phyloP scores from a whole-genome alignment of 2,797 vertebrate genomes.

The Myoxocephalus aenaeus region DNA sequence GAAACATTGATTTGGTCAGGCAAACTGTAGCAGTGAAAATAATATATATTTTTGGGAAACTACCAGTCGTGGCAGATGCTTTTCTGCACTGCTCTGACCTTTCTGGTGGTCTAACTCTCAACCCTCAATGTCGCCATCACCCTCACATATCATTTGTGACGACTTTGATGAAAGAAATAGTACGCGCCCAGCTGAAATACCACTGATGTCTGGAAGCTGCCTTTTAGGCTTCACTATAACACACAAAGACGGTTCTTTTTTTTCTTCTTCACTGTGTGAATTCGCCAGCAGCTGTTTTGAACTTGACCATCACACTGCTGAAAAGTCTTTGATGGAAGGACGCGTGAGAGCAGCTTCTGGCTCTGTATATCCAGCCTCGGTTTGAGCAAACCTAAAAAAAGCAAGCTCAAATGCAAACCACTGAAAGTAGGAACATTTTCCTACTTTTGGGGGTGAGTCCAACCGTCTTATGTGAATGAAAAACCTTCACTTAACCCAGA shows the following conservation, averaged over 20 bases:
- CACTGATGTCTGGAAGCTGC: slow-evolving; percentile 21
- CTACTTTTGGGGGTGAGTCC: slow-evolving; percentile 2
- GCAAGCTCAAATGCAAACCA: slow-evolving; percentile 20
- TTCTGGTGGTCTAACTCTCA: slow-evolving; percentile 2
- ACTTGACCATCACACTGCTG: slow-evolving; percentile 18
- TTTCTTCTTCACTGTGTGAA: slow-evolving; percentile 9
- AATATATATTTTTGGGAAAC: not conserved
- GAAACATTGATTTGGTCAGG: slow-evolving; percentile 10
- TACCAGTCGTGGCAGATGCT: not conserved
- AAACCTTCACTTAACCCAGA: slow-evolving; percentile 4
- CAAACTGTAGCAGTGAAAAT: not conserved
- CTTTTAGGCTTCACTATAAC: slow-evolving; percentile 6
- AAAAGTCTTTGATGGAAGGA: slow-evolving; percentile 41
- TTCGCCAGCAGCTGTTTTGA: slow-evolving; percentile 30
- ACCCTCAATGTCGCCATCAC: slow-evolving; percentile 20
- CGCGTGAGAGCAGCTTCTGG: slow-evolving; percentile 9
- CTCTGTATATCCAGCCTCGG: slow-evolving; percentile 26
- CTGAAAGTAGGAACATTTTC: slow-evolving; percentile 7
- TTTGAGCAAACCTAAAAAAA: slow-evolving; percentile 21
- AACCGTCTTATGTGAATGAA: not conserved
- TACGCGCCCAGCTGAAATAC: slow-evolving; percentile 8
- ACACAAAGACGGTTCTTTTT: slow-evolving; percentile 8
- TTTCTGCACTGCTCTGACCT: not conserved
- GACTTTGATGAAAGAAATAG: slow-evolving; percentile 24
- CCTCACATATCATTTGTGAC: slow-evolving; percentile 28